Base-by-base conservation (phyloP, 2,888 invertebrate genomes). In the Lucinisca nassula region DNA sequence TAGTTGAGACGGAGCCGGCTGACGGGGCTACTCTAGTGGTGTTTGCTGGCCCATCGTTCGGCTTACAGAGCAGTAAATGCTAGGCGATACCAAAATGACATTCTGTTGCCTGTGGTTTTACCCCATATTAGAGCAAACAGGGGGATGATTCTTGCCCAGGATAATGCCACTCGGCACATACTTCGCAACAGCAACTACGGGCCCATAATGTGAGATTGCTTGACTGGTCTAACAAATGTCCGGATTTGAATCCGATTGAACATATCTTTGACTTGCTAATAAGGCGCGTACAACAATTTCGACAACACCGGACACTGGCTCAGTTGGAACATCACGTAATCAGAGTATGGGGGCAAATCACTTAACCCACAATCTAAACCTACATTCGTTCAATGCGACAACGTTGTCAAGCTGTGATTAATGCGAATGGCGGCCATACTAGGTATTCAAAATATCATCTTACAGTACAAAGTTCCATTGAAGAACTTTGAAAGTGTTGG, bases 91-190 rank as follows among this genome's bases (percentile, higher is more conserved):
- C 75, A 79, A 51, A 67, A 27, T 32, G 67, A 79, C 32, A 51
- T 79, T 37, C 38, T 84, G 1, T 8, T n/a, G 21, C 84, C 79
- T n/a, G 70, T 79, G 1, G 51, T 79, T 49, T 0, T 75, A 27
- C 79, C 84, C 17, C 75, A 67, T 37, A 51, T 67, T 24, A 6
- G 30, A 6, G 73, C 58, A 1, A 79, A 75, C 35, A n/a, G 84
- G 14, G 84, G 76, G 17, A 80, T 85, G 80, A 8, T 17, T 2
- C 21, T 87, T 24, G 76, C 45, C 17, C 77, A 84, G 27, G 87
- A 81, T 32, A 87, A 84, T 73, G 84, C 84, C 24, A 58, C 74
- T 21, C 84, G 87, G 27, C 81, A 87, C 27, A 67, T 24, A 27
- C 78, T 83, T 1, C 32, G 70, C 79, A 61, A 32, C 21, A 82